Evolutionary conservation across 1,140 invertebrate species (phyloP).

Genomic region (Dendrolimus punctatus): DNA sequence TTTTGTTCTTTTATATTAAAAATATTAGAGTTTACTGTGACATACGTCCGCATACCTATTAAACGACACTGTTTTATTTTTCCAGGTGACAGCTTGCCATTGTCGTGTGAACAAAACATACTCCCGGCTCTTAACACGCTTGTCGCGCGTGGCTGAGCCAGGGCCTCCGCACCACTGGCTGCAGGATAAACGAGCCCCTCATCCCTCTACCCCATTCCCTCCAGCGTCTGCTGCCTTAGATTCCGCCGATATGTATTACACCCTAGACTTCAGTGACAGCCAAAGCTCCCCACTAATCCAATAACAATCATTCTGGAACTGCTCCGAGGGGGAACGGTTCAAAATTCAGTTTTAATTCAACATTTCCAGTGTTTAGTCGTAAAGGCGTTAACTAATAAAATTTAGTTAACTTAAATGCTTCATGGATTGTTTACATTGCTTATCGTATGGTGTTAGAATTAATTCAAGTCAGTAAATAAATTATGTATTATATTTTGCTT

Average conservation of each 20-base stretch:
- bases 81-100: slow-evolving; percentile 77
- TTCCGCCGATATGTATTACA: slow-evolving; percentile 81
- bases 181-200: slow-evolving; percentile 57
- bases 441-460: too few species aligned
- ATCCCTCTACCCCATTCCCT: slow-evolving; percentile 22
- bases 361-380: too few species aligned
- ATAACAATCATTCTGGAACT: slow-evolving; percentile 69
- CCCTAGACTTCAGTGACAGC: slow-evolving; percentile 80
- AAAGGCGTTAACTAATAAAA: not conserved
- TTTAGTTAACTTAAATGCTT: not conserved
- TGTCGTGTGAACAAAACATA: slow-evolving; percentile 82
- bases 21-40: too few species aligned
- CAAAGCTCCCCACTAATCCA: slow-evolving; percentile 80
- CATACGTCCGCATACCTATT: too few species aligned
- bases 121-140: slow-evolving; percentile 61
- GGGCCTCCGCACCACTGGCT: slow-evolving; percentile 66
- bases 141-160: slow-evolving; percentile 49
- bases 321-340: slow-evolving; percentile 61
- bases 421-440: not conserved
- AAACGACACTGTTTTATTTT: slow-evolving; percentile 7
- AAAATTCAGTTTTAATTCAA: slow-evolving; percentile 46
- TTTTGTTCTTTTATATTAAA: too few species aligned
- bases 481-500: slow-evolving; percentile 5
- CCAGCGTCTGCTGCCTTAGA: slow-evolving; percentile 63
- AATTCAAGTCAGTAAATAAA: slow-evolving; percentile 4